These are phyloP conservation scores for Spisula subtruncata DNA, from an alignment of 2,888 invertebrate species.

Conservation along the genomic window DNA sequence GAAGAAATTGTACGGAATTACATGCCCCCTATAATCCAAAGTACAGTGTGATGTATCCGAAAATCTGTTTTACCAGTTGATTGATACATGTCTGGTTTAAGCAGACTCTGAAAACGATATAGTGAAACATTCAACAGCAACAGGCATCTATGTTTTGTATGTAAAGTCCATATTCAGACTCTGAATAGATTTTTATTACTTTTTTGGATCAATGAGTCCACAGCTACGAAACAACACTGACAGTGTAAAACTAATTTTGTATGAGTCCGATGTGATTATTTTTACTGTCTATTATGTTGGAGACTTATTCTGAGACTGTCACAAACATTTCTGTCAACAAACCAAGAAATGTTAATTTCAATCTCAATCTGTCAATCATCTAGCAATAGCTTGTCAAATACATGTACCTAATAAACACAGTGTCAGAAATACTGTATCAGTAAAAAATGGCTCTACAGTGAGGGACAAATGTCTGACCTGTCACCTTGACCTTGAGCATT, in stretches of 20 bases:
- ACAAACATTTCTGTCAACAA: neutral
- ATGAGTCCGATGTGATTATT: slow-evolving; percentile 7
- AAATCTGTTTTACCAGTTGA: too few relatives aligned
- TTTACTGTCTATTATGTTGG: neutral
- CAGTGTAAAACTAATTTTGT: slow-evolving; percentile 4
- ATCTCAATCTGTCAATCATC: neutral
- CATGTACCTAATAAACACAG: neutral
- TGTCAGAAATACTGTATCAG: neutral
- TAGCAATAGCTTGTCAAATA: neutral
- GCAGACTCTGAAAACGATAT: too few relatives aligned
- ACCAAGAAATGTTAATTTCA: slow-evolving; percentile 9
- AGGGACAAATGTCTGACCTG: neutral
- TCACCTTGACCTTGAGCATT: neutral
- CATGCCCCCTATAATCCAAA: too few relatives aligned
- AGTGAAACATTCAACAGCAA: too few relatives aligned
- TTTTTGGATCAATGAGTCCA: neutral
- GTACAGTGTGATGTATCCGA: too few relatives aligned
- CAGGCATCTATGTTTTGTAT: too few relatives aligned
- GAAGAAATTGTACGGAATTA: too few relatives aligned
- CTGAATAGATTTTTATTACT: neutral
- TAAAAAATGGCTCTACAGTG: neutral
- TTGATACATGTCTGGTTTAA: too few relatives aligned
- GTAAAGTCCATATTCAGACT: neutral
- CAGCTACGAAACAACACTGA: neutral
- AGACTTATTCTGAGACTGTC: slow-evolving; percentile 16